phyloP scores from a whole-genome alignment of 1,140 invertebrate species.

The Drosophila erecta region DNA sequence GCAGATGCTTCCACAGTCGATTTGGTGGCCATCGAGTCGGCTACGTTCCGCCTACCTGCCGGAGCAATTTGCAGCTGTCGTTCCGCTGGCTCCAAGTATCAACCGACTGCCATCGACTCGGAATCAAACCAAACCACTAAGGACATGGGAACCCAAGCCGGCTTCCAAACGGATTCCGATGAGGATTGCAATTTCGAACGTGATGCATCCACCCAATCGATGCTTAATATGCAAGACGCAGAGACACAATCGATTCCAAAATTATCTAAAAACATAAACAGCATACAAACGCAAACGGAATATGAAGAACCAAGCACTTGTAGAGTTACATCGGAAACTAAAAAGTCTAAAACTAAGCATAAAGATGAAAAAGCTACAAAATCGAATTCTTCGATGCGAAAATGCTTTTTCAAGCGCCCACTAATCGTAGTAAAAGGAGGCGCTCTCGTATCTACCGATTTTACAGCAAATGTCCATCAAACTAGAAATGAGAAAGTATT shows the following conservation, averaged over 20 bases:
- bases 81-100: background rate
- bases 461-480: background rate
- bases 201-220: background rate
- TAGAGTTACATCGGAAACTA: background rate
- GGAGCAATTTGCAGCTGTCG: constrained; percentile 17
- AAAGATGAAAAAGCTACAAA: background rate
- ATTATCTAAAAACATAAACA: background rate
- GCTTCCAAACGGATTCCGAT: background rate
- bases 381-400: background rate
- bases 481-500: background rate
- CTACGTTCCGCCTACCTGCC: constrained; percentile 46
- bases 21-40: background rate
- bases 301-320: background rate
- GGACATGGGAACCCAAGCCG: constrained; percentile 2
- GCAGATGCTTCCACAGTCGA: constrained; percentile 36
- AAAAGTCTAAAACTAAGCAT: too few species aligned
- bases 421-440: constrained; percentile 13
- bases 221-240: background rate
- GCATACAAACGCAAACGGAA: background rate
- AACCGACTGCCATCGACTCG: background rate
- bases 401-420: constrained; percentile 9
- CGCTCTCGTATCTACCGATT: background rate
- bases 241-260: background rate
- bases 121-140: constrained; percentile 4
- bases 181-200: background rate